A percentile compares a stretch with the other conserved stretches of the same genome.
These are phyloP conservation scores for Nesometra sesokonis DNA, from an alignment of 35 echinoderm and acorn worm species.

Conservation along the genomic window DNA sequence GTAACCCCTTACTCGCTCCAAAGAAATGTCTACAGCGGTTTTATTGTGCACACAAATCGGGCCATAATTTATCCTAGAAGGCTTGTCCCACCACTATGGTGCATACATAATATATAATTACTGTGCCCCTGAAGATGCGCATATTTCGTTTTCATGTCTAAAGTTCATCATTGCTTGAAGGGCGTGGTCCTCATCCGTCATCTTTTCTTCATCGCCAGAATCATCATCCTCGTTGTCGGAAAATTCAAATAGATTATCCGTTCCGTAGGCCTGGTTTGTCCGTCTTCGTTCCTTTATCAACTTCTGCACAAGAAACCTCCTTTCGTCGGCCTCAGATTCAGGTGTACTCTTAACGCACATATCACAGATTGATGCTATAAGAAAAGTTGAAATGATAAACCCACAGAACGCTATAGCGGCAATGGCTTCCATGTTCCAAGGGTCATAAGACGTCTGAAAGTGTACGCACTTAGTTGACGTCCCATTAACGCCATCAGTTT, in stretches of 20 bases:
- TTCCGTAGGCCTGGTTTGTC: neutral
- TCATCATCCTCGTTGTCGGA: neutral
- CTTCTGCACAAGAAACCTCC: neutral
- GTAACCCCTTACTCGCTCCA: too few species aligned
- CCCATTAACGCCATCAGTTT: neutral
- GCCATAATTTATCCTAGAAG: too few species aligned
- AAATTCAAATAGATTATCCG: neutral
- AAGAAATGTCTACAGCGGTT: too few species aligned
- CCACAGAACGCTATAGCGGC: neutral
- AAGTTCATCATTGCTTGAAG: neutral
- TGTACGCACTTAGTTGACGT: neutral
- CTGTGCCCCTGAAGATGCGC: neutral
- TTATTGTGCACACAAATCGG: too few species aligned
- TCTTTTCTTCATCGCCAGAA: neutral
- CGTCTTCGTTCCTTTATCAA: neutral
- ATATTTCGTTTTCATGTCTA: neutral
- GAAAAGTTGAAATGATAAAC: neutral
- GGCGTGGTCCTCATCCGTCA: neutral
- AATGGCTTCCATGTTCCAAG: neutral
- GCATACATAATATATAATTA: neutral
- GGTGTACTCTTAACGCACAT: neutral
- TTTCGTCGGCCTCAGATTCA: neutral
- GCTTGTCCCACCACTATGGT: too few species aligned
- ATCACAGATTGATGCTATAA: neutral
- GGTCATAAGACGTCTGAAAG: neutral